Evolutionary conservation across 2,888 invertebrate genomes (phyloP), one percentile per base, ranked within the genome.

Genomic region (Octonoba sinensis): DNA sequence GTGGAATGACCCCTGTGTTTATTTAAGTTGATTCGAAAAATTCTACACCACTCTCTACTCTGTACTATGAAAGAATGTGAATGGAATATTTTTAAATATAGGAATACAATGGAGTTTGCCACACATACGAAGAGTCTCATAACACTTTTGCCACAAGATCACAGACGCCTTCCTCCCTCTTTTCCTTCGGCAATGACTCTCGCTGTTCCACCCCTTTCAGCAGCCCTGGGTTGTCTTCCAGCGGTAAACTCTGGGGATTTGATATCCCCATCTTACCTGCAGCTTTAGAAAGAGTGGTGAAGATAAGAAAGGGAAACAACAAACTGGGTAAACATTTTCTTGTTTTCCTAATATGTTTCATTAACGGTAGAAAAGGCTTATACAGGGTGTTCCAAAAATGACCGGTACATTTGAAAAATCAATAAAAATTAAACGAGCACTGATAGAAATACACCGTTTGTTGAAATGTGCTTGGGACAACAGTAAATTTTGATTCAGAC

Each of bases 241-340:
- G 71, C 62, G 66, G 62, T 18, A 56, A 65, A 47, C n/a, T 74
- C 16, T 84, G 84, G 84, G 83, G 64, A 4, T 76, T 82, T 57
- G 84, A 84, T 51, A 86, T 87, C 46, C 87, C 87, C 70, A 88
- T 89, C 60, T 88, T 91, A 49, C 91, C 91, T 1, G 84, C 89
- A 3, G 89, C 90, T 18, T 87, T 91, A 27, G 92, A 92, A 87
- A 87, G 89, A 83, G 90, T 89, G 84, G 89, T 92, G 79, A 90
- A 89, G 85, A 88, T 92, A 36, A 89, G 89, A 78, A 91, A 91
- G 87, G 91, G 91, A 77, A 88, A 89, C 56, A 90, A 91, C 71
- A 90, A 90, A 27, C 86, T 92, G 74, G 91, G 91, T 91, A 86
- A 46, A 11, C 74, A 36, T 27, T 27, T 27, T 27, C 4, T 27